These are phyloP conservation scores for Villa cingulata DNA, from an alignment of 2,888 invertebrate genomes.

Conservation along the genomic window DNA sequence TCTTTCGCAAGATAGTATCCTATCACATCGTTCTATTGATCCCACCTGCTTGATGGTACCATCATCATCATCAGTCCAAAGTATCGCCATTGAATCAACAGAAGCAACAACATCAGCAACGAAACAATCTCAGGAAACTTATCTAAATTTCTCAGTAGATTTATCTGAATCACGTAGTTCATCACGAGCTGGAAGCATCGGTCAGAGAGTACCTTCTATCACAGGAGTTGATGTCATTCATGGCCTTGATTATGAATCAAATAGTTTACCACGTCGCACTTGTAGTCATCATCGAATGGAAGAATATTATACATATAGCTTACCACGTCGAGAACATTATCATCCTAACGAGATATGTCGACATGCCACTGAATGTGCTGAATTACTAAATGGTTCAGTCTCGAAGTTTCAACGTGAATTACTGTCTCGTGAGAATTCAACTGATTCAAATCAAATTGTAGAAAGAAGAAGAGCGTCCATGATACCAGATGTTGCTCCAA, in stretches of 20 bases:
- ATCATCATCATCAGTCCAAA: conserved; percentile 12
- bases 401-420: conserved; percentile 8
- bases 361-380: conserved; percentile 33
- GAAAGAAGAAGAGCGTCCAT: conserved; percentile 8
- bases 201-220: background rate
- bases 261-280: conserved; percentile 32
- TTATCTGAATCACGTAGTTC: conserved; percentile 2
- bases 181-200: conserved; percentile 2
- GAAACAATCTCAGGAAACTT: conserved; percentile 9
- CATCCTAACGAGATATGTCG: conserved; percentile 30
- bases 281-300: conserved; percentile 31
- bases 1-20: conserved; percentile 19
- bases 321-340: conserved; percentile 29
- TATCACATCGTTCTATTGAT: conserved; percentile 18
- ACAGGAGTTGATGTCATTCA: background rate
- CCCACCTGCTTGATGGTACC: conserved; percentile 20
- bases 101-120: conserved; percentile 7
- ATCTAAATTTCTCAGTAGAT: conserved; percentile 8
- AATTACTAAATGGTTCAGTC: conserved; percentile 22
- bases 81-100: conserved; percentile 2
- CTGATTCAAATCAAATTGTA: conserved; percentile 8
- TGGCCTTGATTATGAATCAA: conserved; percentile 31
- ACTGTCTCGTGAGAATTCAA: conserved; percentile 14
- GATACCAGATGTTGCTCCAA: conserved; percentile 12
- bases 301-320: conserved; percentile 31